These are phyloP conservation scores for Branchellion lobata DNA, from an alignment of 2,888 invertebrate species.

Conservation along the genomic window DNA sequence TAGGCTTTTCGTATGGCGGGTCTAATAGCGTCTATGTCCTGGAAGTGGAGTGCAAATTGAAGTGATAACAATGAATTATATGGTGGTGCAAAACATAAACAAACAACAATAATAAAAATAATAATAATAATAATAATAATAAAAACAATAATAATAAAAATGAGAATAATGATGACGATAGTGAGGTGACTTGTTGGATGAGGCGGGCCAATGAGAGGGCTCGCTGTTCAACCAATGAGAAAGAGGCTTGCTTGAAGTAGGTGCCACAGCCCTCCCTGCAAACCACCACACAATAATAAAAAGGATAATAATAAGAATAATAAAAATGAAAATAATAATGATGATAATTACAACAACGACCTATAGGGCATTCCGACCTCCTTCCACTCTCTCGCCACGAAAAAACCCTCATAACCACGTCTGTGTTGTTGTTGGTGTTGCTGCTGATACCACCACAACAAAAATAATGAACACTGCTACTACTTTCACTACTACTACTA, in stretches of 20 bases:
- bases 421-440: conserved; percentile 26
- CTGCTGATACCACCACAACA: background rate
- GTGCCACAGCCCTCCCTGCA: conserved; percentile 60
- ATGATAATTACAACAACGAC: background rate
- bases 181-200: background rate
- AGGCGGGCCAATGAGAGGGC: background rate
- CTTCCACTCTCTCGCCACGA: conserved; percentile 51
- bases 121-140: no score
- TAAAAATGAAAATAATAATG: background rate
- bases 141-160: background rate
- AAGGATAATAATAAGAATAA: background rate
- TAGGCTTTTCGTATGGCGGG: no score
- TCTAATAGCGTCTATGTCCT: no score
- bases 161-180: background rate
- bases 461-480: background rate
- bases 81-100: no score
- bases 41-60: no score
- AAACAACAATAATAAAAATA: no score
- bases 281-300: conserved; percentile 42
- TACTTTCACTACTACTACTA: background rate
- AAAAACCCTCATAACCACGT: conserved; percentile 51
- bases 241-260: conserved; percentile 57
- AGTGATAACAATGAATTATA: no score
- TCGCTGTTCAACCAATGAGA: conserved; percentile 52
- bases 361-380: no score